phyloP scores from a whole-genome alignment of 2,113 vertebrate genomes.

The Dromas ardeola region DNA sequence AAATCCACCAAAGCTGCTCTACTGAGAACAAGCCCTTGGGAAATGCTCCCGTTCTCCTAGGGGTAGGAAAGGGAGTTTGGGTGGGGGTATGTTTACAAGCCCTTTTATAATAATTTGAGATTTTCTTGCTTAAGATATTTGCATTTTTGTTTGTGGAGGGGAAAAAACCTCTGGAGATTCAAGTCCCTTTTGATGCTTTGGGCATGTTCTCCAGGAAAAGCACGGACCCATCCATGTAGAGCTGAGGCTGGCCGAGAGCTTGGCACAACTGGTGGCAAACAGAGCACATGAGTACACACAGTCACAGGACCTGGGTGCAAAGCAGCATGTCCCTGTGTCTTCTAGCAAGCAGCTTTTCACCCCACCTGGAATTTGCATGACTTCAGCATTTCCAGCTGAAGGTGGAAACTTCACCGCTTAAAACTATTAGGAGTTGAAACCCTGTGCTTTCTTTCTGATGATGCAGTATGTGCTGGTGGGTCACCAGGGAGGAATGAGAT shows the following conservation, averaged over 20 bases:
- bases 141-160: not conserved
- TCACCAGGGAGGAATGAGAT: not conserved
- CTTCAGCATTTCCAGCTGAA: not conserved
- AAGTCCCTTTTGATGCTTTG: not conserved
- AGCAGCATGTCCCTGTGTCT: not conserved
- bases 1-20: not conserved
- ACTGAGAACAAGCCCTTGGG: not conserved
- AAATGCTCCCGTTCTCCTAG: not conserved
- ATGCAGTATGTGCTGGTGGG: not conserved
- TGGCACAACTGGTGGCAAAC: not conserved
- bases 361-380: not conserved
- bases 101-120: not conserved
- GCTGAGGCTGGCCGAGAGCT: not conserved
- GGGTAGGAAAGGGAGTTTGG: not conserved
- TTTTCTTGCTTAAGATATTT: not conserved
- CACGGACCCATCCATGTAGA: fast-evolving
- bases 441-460: not conserved
- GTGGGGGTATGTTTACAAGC: not conserved
- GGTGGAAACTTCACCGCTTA: not conserved
- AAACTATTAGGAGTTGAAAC: not conserved
- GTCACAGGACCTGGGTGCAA: not conserved
- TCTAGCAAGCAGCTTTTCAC: not conserved
- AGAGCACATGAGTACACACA: not conserved
- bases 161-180: not conserved
- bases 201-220: not conserved